Base-by-base conservation (phyloP, 2,113 vertebrate genomes). In the Pseudorasbora parva region DNA sequence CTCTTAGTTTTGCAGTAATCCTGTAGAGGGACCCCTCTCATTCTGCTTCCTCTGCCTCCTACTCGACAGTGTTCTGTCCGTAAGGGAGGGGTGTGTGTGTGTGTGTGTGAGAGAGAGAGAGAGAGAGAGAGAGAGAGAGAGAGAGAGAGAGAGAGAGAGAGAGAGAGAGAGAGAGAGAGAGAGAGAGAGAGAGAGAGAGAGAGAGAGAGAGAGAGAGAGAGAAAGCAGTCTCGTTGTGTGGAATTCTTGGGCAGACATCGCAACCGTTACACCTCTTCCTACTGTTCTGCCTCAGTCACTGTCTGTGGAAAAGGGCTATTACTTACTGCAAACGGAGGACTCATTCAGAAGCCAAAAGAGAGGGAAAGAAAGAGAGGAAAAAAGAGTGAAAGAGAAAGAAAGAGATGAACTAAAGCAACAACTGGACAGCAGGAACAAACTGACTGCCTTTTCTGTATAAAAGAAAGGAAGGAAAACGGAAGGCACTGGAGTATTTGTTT, bases 401-500 rank as follows among this genome's bases (percentile, higher is more conserved):
- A 41, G 30, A 75, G n/a, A 78, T 41, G 74, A 78, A 72, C 60
- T 82, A 49, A 80, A 51, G 77, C 71, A 82, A 86, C 81, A 81
- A 83, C 76, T 62, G 77, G 71, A 82, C 41, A 68, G 21, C 41
- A 82, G 73, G 76, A 85, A 72, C 56, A 66, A 83, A 83, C 77
- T 81, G 81, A 85, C 69, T 60, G 51, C 78, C 79, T 47, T 37
- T 41, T 15, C 75, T 68, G 66, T 72, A 73, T 51, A 75, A 81
- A 56, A 82, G 76, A 81, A 92, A 91, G 89, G 92, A 92, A 82
- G 83, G 84, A 93, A 93, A 90, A 95, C 94, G 94, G 94, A 95
- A 93, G 94, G 92, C 93, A 91, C 93, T 94, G 94, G 94, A 94
- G 91, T 95, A 94, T 95, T 94, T 91, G 90, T 93, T 93, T 94